Percentiles rank a stretch among this genome's conserved stretches.
phyloP scores from a whole-genome alignment of 1,140 invertebrate genomes.

The Homalodisca vitripennis region DNA sequence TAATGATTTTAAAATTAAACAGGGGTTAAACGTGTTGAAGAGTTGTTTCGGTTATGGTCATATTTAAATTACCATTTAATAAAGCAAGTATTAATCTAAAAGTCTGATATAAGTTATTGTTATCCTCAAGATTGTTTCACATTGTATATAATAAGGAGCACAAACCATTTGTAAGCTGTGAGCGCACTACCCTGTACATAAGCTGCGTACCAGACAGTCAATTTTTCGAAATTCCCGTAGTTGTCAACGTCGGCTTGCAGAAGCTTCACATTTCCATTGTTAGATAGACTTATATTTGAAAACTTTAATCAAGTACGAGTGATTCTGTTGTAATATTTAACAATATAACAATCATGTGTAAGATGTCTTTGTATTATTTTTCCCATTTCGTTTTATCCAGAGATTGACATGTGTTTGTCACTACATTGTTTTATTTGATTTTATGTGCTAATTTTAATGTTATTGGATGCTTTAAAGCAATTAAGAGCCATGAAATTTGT shows the following conservation, averaged over 20 bases:
- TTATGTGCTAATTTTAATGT: background rate
- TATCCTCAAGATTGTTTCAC: too few relatives aligned
- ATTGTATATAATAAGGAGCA: too few relatives aligned
- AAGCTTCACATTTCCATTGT: conserved; percentile 11
- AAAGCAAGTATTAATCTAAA: too few relatives aligned
- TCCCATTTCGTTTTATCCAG: background rate
- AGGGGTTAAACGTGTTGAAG: too few relatives aligned
- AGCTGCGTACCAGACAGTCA: background rate
- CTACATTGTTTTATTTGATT: too few relatives aligned
- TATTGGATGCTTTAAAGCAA: background rate
- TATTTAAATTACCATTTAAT: too few relatives aligned
- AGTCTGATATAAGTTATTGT: too few relatives aligned
- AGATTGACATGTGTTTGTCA: too few relatives aligned
- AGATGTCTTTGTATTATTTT: background rate
- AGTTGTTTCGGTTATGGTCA: too few relatives aligned
- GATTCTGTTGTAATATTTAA: conserved; percentile 25
- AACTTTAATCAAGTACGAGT: conserved; percentile 19
- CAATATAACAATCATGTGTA: conserved; percentile 25
- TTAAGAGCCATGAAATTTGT: background rate
- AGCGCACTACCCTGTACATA: background rate
- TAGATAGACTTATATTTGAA: conserved; percentile 15
- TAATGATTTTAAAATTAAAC: too few relatives aligned
- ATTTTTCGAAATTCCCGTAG: background rate
- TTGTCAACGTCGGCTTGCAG: background rate
- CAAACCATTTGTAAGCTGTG: too few relatives aligned